Conservation (phyloP, 2,797 vertebrate species). For the Dermochelys coriacea region DNA sequence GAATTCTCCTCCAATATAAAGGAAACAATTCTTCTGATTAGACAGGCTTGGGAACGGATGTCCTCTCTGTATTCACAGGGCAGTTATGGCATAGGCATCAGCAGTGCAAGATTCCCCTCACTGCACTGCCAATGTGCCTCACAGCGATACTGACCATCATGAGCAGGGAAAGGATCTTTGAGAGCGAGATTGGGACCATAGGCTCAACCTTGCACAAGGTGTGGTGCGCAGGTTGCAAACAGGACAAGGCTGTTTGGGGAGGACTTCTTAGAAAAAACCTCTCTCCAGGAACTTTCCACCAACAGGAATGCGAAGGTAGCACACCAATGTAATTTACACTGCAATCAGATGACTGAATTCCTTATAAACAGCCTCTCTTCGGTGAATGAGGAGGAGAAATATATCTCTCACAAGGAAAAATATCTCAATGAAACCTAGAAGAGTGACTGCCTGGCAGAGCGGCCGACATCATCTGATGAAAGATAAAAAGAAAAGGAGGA, state of each 20-base stretch:
- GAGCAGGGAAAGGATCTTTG: background rate
- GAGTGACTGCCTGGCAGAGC: background rate
- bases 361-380: background rate
- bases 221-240: background rate
- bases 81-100: background rate
- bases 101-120: background rate
- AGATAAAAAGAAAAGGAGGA: too few relatives aligned
- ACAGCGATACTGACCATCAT: background rate
- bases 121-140: background rate
- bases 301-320: background rate
- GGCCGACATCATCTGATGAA: background rate
- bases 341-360: background rate
- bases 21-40: background rate
- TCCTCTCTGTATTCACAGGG: background rate
- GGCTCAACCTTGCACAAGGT: background rate
- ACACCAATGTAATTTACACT: background rate
- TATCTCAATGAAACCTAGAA: slow-evolving; percentile 1
- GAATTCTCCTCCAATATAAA: background rate
- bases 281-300: background rate
- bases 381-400: background rate
- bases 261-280: background rate
- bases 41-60: background rate
- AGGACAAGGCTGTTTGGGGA: background rate
- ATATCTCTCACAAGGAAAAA: background rate
- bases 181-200: background rate